Evolutionary conservation across 1,140 invertebrate species (phyloP).

Genomic region (Neoseiulus cucumeris): DNA sequence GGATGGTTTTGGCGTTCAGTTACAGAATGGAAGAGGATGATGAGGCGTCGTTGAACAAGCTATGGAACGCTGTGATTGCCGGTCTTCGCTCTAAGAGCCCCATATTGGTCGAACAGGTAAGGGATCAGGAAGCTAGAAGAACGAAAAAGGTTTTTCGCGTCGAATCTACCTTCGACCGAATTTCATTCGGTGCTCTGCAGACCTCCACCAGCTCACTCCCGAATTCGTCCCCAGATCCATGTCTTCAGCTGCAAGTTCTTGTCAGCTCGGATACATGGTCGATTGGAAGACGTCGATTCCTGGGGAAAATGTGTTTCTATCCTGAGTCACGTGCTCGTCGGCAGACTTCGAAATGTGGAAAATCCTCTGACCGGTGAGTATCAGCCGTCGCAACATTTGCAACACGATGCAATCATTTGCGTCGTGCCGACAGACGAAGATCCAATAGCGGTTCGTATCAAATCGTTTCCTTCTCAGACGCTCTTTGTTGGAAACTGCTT

Average conservation of each 20-base stretch:
- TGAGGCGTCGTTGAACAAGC: not conserved
- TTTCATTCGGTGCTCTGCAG: no score
- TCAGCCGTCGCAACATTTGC: not conserved
- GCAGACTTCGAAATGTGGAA: not conserved
- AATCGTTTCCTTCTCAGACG: not conserved
- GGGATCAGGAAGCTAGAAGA: no score
- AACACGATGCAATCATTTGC: no score
- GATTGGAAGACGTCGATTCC: not conserved
- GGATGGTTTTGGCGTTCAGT: no score
- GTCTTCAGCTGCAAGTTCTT: conserved; percentile 5
- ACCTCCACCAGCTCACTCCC: no score
- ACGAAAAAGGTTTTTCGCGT: no score
- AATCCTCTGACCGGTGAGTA: not conserved
- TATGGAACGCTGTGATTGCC: not conserved
- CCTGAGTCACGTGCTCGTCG: not conserved
- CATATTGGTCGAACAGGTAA: not conserved
- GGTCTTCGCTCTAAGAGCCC: not conserved
- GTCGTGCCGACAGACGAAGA: no score
- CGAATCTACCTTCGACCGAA: no score
- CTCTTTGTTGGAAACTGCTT: not conserved
- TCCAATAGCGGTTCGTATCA: not conserved
- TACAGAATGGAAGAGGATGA: conserved; percentile 3
- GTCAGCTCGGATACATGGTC: not conserved
- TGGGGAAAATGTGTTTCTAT: conserved; percentile 3
- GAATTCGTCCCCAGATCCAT: not conserved